phyloP scores from a whole-genome alignment of 2,113 vertebrate species.

The Crotalus horridus region DNA sequence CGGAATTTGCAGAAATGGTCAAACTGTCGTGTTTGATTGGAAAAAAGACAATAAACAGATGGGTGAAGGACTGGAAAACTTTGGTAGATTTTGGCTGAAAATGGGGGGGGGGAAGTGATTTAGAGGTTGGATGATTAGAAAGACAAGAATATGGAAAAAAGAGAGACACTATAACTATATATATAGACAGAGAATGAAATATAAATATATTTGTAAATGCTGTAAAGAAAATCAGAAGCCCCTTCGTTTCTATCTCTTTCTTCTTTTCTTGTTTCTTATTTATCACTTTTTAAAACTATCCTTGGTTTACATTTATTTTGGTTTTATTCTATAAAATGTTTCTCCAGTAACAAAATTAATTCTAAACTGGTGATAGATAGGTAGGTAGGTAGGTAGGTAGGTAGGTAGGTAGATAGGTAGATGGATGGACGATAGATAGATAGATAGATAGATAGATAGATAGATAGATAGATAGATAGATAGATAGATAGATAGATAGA shows the following conservation, averaged over 20 bases:
- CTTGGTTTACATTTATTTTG: neutral
- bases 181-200: neutral
- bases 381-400: too few relatives aligned
- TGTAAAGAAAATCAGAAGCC: neutral
- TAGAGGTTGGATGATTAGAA: neutral
- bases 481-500: too few relatives aligned
- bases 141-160: neutral
- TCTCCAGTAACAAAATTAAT: neutral
- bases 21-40: neutral
- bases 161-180: neutral
- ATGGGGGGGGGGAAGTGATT: neutral
- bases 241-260: neutral
- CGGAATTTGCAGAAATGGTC: neutral
- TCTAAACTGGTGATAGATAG: neutral
- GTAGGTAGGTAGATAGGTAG: too few relatives aligned
- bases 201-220: neutral
- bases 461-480: too few relatives aligned
- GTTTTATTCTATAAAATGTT: neutral
- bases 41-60: neutral
- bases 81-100: neutral
- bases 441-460: too few relatives aligned
- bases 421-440: too few relatives aligned
- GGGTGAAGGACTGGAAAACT: neutral
- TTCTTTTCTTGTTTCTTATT: neutral
- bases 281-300: neutral